Conservation (phyloP, 2,113 vertebrate species). For the Paramisgurnus dabryanus region DNA sequence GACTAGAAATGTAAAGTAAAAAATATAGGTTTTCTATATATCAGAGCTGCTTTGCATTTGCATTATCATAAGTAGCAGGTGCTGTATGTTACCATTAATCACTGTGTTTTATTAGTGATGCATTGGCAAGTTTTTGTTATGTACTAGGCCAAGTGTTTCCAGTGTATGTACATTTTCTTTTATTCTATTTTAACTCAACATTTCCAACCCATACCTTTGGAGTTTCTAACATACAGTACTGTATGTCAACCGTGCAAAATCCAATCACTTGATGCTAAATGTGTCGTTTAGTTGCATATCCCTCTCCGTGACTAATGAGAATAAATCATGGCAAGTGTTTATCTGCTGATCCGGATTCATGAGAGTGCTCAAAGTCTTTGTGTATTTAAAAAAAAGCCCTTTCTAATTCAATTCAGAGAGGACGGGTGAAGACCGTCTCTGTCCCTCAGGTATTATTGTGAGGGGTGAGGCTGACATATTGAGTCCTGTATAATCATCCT, state of each 20-base stretch:
- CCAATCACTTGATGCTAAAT: conserved; percentile 29
- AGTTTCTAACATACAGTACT: not conserved
- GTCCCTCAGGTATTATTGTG: not conserved
- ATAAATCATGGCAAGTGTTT: conserved; percentile 31
- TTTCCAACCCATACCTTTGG: not conserved
- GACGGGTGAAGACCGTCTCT: not conserved
- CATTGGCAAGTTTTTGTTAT: no score
- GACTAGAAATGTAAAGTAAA: not conserved
- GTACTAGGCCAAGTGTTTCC: no score
- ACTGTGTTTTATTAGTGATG: no score
- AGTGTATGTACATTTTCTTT: no score
- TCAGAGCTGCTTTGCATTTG: no score
- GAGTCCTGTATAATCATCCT: not conserved
- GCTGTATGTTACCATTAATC: no score
- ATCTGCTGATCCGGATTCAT: conserved; percentile 33
- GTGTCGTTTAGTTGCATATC: conserved; percentile 17
- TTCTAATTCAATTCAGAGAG: conserved; percentile 50
- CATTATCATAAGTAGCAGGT: no score
- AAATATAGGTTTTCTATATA: not conserved
- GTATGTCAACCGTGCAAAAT: conserved; percentile 6
- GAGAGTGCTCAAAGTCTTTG: conserved; percentile 50
- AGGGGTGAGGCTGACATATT: not conserved
- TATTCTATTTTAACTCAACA: no score
- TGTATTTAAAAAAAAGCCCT: conserved; percentile 40
- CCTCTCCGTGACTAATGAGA: conserved; percentile 52